These are phyloP conservation scores for Monoplex corrugatus DNA, from an alignment of 2,888 invertebrate genomes.

Conservation along the genomic window DNA sequence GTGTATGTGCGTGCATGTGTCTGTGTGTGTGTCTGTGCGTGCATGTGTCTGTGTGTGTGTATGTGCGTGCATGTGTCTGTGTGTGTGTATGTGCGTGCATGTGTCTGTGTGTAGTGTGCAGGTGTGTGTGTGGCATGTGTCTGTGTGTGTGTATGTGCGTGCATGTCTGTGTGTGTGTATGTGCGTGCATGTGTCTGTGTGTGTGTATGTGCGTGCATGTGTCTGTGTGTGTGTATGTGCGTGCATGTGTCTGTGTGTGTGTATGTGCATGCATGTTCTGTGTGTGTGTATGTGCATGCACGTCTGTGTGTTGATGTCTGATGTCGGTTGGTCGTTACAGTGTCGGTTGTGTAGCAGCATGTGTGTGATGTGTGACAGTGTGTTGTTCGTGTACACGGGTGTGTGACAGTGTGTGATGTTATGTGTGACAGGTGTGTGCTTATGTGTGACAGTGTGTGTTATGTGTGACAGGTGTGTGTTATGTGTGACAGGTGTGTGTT, in stretches of 20 bases:
- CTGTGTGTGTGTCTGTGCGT: not conserved
- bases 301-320: constrained; percentile 73
- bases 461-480: too few relatives aligned
- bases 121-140: not conserved
- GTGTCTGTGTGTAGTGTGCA: not conserved
- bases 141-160: not conserved
- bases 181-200: not conserved
- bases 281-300: not conserved
- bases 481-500: too few relatives aligned
- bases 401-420: too few relatives aligned
- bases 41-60: not conserved
- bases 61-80: not conserved
- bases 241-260: not conserved
- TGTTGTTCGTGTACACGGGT: too few relatives aligned
- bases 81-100: not conserved
- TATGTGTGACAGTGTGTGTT: too few relatives aligned
- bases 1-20: not conserved
- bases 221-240: not conserved
- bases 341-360: too few relatives aligned
- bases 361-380: not conserved
- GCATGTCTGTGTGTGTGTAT: not conserved
- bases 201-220: not conserved
- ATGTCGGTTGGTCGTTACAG: not conserved
- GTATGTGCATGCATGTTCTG: not conserved
- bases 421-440: too few relatives aligned